Percentiles rank a stretch among this genome's conserved stretches.
phyloP scores from a whole-genome alignment of 2,888 invertebrate genomes.

The Hoplodrina blanda region DNA sequence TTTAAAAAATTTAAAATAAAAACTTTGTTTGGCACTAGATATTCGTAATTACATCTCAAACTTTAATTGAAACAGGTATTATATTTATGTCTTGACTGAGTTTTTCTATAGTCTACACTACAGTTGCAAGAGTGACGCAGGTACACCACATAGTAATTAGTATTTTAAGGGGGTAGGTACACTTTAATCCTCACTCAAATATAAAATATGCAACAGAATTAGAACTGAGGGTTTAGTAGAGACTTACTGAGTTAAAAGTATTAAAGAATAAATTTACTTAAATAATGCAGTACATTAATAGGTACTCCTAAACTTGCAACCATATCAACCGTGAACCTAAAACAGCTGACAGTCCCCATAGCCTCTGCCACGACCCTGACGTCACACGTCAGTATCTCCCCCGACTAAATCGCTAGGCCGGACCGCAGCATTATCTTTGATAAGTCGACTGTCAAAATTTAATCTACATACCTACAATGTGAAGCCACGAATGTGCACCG shows the following conservation, averaged over 20 bases:
- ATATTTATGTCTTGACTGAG: neutral
- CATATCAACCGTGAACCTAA: conserved; percentile 6
- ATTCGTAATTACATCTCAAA: neutral
- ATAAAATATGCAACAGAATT: neutral
- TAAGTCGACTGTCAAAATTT: conserved; percentile 77
- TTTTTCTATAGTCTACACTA: neutral
- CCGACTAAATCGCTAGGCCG: conserved; percentile 55
- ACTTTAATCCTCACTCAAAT: neutral
- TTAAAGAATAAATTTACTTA: no score
- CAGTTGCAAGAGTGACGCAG: neutral
- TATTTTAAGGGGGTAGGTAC: neutral
- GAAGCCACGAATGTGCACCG: conserved; percentile 71
- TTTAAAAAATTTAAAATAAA: neutral
- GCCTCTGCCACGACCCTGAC: conserved; percentile 43
- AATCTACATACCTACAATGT: conserved; percentile 72
- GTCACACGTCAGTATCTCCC: conserved; percentile 58
- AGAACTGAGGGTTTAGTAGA: neutral
- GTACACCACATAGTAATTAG: neutral
- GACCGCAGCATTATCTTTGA: conserved; percentile 73
- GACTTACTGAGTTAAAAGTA: neutral
- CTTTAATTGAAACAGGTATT: neutral
- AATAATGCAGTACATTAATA: neutral
- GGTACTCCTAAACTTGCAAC: neutral
- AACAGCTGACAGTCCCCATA: conserved; percentile 42
- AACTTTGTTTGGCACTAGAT: neutral